Conservation (phyloP, 2,113 vertebrate species). For the Grantiella picta region DNA sequence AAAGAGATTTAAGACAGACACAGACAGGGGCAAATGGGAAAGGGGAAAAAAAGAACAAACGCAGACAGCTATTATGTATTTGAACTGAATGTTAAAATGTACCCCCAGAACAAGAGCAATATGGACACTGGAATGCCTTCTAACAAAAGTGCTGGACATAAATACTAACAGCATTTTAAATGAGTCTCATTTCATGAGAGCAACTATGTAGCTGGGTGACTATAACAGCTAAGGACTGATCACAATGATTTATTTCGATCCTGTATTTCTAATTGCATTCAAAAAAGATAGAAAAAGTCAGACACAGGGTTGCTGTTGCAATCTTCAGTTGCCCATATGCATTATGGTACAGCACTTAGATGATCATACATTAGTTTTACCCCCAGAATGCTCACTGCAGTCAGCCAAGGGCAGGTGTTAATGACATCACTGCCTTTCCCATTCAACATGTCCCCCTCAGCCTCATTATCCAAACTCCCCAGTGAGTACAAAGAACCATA, state of each 20-base stretch:
- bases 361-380: not conserved
- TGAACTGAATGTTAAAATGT: not conserved
- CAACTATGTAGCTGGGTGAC: not conserved
- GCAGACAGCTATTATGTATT: not conserved
- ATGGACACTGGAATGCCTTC: not conserved
- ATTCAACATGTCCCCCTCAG: not conserved
- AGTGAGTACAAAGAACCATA: not conserved
- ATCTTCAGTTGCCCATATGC: not conserved
- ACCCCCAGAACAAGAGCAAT: not conserved
- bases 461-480: not conserved
- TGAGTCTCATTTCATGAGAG: not conserved
- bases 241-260: not conserved
- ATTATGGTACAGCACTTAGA: not conserved
- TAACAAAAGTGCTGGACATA: not conserved
- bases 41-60: not conserved
- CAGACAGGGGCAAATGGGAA: not conserved
- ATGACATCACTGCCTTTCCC: not conserved
- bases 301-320: not conserved
- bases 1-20: not conserved
- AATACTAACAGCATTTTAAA: not conserved
- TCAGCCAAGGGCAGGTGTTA: not conserved
- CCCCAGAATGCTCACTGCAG: not conserved
- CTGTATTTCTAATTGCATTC: not conserved
- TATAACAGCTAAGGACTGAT: not conserved
- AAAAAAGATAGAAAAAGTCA: not conserved